phyloP scores from a whole-genome alignment of 2,888 invertebrate genomes.

The Cremastobaeus sp. region DNA sequence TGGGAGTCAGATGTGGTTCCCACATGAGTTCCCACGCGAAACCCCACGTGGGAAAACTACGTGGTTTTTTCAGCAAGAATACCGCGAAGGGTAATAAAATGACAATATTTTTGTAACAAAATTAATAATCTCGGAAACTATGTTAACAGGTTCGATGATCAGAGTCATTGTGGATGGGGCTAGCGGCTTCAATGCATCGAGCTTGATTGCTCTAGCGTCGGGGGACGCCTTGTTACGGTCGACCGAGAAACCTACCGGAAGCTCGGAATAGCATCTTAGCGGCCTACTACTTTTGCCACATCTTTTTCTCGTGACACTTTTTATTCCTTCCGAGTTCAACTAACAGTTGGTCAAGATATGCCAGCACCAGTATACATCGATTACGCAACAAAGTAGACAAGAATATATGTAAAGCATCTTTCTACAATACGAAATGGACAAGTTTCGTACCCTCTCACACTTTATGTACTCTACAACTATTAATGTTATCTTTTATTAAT shows the following conservation, averaged over 20 bases:
- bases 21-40: too few relatives aligned
- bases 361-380: constrained; percentile 13
- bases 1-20: too few relatives aligned
- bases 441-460: constrained; percentile 1
- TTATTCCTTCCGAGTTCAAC: constrained; percentile 28
- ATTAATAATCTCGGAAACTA: neutral
- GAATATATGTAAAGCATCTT: constrained; percentile 2
- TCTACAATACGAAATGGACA: neutral
- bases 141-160: constrained; percentile 74
- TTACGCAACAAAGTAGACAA: constrained; percentile 29
- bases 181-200: constrained; percentile 80
- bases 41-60: too few relatives aligned
- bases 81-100: too few relatives aligned
- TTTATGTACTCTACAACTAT: constrained; percentile 4
- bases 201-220: constrained; percentile 79
- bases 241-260: constrained; percentile 79
- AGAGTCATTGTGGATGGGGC: constrained; percentile 80
- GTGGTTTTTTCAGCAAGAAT: too few relatives aligned
- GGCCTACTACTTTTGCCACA: constrained; percentile 17
- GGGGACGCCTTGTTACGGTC: constrained; percentile 78
- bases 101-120: too few relatives aligned
- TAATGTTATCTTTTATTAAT: constrained; percentile 26
- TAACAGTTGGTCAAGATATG: constrained; percentile 12
- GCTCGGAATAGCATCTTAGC: constrained; percentile 71
- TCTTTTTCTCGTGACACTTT: too few relatives aligned